Conservation (phyloP, 2,113 vertebrate genomes). For the Syngnathus typhle region DNA sequence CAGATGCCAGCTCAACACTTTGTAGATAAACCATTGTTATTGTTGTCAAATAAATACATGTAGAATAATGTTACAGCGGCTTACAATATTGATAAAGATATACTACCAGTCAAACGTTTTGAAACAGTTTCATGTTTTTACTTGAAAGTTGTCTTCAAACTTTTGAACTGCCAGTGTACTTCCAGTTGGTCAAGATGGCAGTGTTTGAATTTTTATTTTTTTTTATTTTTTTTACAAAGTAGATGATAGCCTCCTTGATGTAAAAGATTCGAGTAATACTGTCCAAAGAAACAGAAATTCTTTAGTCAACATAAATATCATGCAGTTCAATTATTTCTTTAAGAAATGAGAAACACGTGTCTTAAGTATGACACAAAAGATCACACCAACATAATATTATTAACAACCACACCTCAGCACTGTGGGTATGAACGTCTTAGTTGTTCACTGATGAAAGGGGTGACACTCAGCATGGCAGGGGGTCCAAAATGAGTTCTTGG, state of each 20-base stretch:
- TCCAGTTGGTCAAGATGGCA: too few species aligned
- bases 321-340: constrained; percentile 58
- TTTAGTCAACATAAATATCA: constrained; percentile 50
- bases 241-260: too few species aligned
- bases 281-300: background rate
- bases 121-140: background rate
- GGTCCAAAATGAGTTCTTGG: constrained; percentile 51
- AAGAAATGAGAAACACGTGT: constrained; percentile 47
- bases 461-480: constrained; percentile 29
- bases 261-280: too few species aligned
- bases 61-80: too few species aligned
- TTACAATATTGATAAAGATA: too few species aligned
- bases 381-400: background rate
- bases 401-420: constrained; percentile 41
- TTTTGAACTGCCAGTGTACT: too few species aligned
- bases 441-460: constrained; percentile 45
- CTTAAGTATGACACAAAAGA: constrained; percentile 8
- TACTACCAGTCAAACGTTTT: background rate
- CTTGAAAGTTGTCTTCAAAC: background rate
- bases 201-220: too few species aligned
- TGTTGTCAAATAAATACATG: too few species aligned
- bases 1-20: too few species aligned
- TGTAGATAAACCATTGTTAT: too few species aligned
- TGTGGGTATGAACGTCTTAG: constrained; percentile 50
- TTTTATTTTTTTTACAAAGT: too few species aligned